These are phyloP conservation scores for Eledona agricola DNA, from an alignment of 2,888 invertebrate genomes.

Conservation along the genomic window DNA sequence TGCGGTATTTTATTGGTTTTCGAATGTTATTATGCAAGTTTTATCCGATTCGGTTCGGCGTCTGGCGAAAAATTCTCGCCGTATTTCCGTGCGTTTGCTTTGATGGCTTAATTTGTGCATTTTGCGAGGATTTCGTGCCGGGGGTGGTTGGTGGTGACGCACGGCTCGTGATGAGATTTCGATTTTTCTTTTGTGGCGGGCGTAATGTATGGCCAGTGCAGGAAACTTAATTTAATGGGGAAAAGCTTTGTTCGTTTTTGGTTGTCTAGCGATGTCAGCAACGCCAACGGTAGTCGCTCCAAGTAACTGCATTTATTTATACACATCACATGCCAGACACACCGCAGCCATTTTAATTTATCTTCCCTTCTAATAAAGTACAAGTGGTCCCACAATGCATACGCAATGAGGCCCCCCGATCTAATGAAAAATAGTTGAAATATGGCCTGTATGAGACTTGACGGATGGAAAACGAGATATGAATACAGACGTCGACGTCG, in stretches of 20 bases:
- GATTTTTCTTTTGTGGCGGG: conserved; percentile 45
- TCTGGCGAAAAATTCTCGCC: background rate
- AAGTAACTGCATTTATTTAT: conserved; percentile 38
- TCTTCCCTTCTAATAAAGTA: conserved; percentile 54
- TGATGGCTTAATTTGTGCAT: conserved; percentile 3
- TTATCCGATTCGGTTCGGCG: conserved; percentile 22
- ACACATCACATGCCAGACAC: conserved; percentile 39
- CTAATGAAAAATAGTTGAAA: conserved; percentile 50
- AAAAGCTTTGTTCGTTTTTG: conserved; percentile 19
- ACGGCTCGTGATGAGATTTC: conserved; percentile 45
- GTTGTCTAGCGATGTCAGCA: conserved; percentile 27
- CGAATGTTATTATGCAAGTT: conserved; percentile 34
- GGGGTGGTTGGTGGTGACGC: conserved; percentile 41
- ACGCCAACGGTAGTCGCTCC: conserved; percentile 20
- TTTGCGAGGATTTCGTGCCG: too few relatives aligned
- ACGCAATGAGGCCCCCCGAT: conserved; percentile 52
- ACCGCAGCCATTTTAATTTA: conserved; percentile 52
- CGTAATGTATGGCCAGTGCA: conserved; percentile 35
- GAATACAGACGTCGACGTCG: conserved; percentile 36
- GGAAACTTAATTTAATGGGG: conserved; percentile 33
- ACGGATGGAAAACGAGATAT: conserved; percentile 38
- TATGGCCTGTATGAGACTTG: conserved; percentile 43
- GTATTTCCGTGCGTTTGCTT: conserved; percentile 1
- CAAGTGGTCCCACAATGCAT: conserved; percentile 54
- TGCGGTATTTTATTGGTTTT: conserved; percentile 35